These are phyloP conservation scores for Pachydiplax longipennis DNA, from an alignment of 2,888 invertebrate genomes.

Conservation along the genomic window DNA sequence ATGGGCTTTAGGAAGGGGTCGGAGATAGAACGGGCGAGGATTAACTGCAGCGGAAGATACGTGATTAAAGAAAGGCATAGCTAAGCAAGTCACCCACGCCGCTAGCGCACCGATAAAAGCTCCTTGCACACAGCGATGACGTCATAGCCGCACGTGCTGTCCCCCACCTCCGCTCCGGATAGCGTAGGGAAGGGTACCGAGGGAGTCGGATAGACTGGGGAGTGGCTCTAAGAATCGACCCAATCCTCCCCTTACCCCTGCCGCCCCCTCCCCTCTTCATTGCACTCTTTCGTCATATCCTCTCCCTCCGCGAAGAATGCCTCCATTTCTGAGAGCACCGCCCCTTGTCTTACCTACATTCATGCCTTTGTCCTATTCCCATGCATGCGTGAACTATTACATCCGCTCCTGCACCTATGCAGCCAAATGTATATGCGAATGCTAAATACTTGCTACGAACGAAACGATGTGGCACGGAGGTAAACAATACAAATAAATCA, in stretches of 20 bases:
- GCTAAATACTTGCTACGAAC: neutral
- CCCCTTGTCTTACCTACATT: neutral
- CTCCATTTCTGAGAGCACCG: too few species aligned
- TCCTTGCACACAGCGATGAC: neutral
- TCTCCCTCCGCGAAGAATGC: neutral
- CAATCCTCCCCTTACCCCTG: neutral
- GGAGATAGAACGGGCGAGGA: too few species aligned
- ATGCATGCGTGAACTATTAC: neutral
- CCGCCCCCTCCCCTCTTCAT: neutral
- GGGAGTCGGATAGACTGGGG: neutral
- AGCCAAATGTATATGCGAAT: neutral
- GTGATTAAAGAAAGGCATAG: neutral
- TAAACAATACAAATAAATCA: too few species aligned
- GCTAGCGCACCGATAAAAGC: neutral
- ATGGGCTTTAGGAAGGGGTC: too few species aligned
- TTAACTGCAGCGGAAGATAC: neutral
- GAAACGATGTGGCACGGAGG: neutral
- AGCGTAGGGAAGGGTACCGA: neutral
- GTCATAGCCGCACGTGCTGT: conserved; percentile 19
- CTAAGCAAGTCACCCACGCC: neutral
- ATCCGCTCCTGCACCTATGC: too few species aligned
- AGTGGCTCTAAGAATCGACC: neutral
- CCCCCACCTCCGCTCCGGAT: neutral
- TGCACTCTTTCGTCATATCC: neutral
- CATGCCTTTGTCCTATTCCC: neutral